Evolutionary conservation across 2,797 vertebrate genomes (phyloP), one percentile per base, ranked within the genome.

Genomic region (Chaetophractus vellerosus): DNA sequence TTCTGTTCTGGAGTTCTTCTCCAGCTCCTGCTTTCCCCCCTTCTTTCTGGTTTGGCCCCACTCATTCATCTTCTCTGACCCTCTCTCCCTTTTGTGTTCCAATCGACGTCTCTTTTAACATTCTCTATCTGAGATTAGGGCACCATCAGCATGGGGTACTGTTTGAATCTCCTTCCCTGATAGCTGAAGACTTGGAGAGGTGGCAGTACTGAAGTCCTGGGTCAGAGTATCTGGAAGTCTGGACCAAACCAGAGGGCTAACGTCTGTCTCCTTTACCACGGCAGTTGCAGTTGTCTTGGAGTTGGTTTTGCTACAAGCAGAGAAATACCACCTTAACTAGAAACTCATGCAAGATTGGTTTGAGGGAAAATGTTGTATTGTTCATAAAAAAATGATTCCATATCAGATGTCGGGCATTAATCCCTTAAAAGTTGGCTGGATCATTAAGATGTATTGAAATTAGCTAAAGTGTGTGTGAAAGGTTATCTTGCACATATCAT

Each of bases 281-380:
- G 69, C 52, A 48, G 28, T 59, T 91, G 71, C n/a, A 76, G 14
- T 41, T 84, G 93, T 92, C 76, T 84, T 82, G 45, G 71, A 69
- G 33, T 36, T 71, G 69, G 55, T 59, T 26, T 82, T 74, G 64
- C 57, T 71, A n/a, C 57, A 76, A 41, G 66, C 61, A 93, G 28
- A 78, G 21, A 55, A 66, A 78, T 71, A 83, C 16, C 8, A 83
- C 52, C 9, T 52, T 76, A 16, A 88, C 31, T 38, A 69, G 83
- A 94, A 81, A 93, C 57, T 79, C 33, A 68, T 24, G 50, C 5
- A 24, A 57, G 45, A 76, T 76, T 45, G 81, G 21, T 41, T 76
- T 57, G 57, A 68, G 69, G 91, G 28, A 83, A 94, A 72, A 93
- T 23, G 26, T 26, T 72, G 79, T 23, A 16, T 69, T 71, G 12